Conservation (phyloP, 2,888 invertebrate genomes). For the Chloroclysta siterata region DNA sequence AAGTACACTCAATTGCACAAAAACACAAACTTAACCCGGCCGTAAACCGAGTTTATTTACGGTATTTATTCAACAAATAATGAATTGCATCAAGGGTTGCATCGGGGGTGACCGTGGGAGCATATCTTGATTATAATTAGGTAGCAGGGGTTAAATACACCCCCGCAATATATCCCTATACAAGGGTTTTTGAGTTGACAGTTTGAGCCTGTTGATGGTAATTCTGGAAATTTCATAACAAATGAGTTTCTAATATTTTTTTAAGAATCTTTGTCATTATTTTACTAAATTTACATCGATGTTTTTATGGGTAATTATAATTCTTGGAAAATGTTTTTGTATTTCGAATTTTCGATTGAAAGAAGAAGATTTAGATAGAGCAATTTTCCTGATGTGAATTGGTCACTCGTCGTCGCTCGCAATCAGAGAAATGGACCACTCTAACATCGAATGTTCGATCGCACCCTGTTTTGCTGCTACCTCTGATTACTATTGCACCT, state of each 20-base stretch:
- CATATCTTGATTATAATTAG: constrained; percentile 69
- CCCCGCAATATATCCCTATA: constrained; percentile 48
- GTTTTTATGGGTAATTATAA: no score
- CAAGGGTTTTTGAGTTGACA: constrained; percentile 36
- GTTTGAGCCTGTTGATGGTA: constrained; percentile 41
- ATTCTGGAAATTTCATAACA: constrained; percentile 18
- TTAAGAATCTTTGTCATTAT: no score
- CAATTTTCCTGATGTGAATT: constrained; percentile 28
- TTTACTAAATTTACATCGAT: no score
- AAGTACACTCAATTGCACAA: constrained; percentile 41
- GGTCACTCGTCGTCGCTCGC: constrained; percentile 52
- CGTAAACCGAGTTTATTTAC: constrained; percentile 54
- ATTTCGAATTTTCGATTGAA: neutral
- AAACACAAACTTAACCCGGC: constrained; percentile 43
- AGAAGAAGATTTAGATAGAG: constrained; percentile 1
- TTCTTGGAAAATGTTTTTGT: no score
- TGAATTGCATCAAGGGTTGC: constrained; percentile 50
- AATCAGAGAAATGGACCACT: constrained; percentile 75
- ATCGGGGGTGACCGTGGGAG: constrained; percentile 62
- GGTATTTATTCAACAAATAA: constrained; percentile 59
- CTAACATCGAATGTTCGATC: constrained; percentile 53
- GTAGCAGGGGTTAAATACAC: constrained; percentile 55
- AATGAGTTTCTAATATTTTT: neutral
- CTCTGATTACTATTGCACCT: constrained; percentile 46
- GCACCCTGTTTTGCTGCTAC: constrained; percentile 42